A percentile compares a stretch with the other conserved stretches of the same genome.
phyloP scores from a whole-genome alignment of 2,888 invertebrate species.

The Leptopilina drosophilae region DNA sequence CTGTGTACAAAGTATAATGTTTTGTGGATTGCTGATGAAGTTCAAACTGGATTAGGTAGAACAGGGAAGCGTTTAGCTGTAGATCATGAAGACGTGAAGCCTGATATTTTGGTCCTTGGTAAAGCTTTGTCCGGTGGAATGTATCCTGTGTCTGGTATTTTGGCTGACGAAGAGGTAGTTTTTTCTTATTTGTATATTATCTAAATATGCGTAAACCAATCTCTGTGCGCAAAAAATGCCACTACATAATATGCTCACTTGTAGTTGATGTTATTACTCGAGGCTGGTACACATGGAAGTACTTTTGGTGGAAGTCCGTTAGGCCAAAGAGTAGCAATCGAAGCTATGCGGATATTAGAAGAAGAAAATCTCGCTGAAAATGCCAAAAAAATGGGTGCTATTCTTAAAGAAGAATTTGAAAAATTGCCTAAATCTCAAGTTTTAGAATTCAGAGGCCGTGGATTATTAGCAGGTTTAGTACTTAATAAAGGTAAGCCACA shows the following conservation, averaged over 20 bases:
- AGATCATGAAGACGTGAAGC: conserved; percentile 91
- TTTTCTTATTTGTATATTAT: no score
- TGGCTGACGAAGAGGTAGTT: conserved; percentile 78
- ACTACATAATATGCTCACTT: neutral
- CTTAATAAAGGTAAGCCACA: conserved; percentile 81
- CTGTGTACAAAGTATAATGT: conserved; percentile 94
- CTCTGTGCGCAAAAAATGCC: no score
- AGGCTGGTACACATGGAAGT: conserved; percentile 84
- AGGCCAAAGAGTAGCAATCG: conserved; percentile 86
- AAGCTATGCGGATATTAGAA: conserved; percentile 85
- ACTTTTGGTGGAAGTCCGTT: conserved; percentile 92
- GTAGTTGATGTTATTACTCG: conserved; percentile 70
- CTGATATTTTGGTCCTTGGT: conserved; percentile 93
- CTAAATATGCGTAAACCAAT: no score
- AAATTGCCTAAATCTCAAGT: conserved; percentile 83
- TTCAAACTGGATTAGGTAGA: conserved; percentile 94
- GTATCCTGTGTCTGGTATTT: conserved; percentile 92
- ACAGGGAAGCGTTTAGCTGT: conserved; percentile 93
- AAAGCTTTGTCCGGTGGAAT: conserved; percentile 96
- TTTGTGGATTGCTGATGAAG: conserved; percentile 96
- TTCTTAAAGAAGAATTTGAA: conserved; percentile 81
- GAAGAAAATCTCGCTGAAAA: conserved; percentile 88
- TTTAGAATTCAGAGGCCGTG: conserved; percentile 84
- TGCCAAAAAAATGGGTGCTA: conserved; percentile 83
- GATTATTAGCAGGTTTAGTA: conserved; percentile 87